A percentile compares a stretch with the other conserved stretches of the same genome.
Conservation (phyloP, 2,888 invertebrate species). For the Calameuta pallipes region DNA sequence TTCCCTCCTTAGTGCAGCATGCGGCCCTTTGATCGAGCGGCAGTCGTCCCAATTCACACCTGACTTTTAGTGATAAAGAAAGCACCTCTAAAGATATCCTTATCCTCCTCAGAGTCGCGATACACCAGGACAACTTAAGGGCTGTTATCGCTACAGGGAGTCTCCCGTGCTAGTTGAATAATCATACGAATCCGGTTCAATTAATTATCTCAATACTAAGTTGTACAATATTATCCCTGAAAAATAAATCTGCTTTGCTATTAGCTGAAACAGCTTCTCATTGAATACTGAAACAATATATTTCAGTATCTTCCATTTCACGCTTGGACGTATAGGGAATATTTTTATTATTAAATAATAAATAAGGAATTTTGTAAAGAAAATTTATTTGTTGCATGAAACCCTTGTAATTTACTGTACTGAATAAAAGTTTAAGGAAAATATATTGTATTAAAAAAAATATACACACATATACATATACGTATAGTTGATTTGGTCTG, state of each 20-base stretch:
- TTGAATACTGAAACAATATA: neutral
- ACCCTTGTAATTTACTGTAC: neutral
- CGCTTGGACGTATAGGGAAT: neutral
- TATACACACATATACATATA: neutral
- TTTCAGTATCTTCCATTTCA: neutral
- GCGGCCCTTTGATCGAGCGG: conserved; percentile 37
- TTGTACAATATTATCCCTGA: neutral
- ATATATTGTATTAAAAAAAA: neutral
- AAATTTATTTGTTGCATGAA: neutral
- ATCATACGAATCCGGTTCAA: neutral
- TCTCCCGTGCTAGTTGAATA: conserved; percentile 5
- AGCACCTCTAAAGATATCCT: conserved; percentile 49
- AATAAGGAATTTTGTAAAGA: neutral
- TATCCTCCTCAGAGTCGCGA: conserved; percentile 29
- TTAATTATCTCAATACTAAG: neutral
- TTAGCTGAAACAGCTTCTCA: neutral
- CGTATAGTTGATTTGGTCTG: neutral
- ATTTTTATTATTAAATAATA: neutral
- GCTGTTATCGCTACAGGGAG: conserved; percentile 51
- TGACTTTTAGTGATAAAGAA: conserved; percentile 49
- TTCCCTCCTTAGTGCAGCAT: conserved; percentile 17
- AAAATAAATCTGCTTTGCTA: neutral
- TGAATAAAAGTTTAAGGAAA: neutral
- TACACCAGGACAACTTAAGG: neutral
- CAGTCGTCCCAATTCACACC: conserved; percentile 51